Evolutionary conservation across 2,797 vertebrate species (phyloP), one percentile per base, ranked within the genome.

Genomic region (Enteromius paludinosus): DNA sequence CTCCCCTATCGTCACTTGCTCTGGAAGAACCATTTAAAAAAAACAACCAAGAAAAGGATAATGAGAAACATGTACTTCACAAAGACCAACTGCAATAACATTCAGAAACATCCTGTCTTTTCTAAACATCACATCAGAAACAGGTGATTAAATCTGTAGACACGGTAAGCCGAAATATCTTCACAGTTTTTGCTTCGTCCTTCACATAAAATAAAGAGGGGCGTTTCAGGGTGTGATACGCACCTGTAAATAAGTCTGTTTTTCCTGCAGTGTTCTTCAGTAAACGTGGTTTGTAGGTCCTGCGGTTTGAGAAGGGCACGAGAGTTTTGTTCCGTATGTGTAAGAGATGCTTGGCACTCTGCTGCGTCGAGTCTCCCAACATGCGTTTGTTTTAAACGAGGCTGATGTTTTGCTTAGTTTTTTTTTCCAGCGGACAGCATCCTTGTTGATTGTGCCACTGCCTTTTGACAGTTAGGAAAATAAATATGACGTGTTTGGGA

Each of bases 31-130:
- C 86, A 90, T 93, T 90, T 81, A 85, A 89, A 92, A 35, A 90
- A 87, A 75, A 87, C 83, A 80, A 89, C 83, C 5, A 76, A 85
- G 77, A 87, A 92, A 92, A 92, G 75, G 89, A 91, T 87, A 88
- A 93, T 93, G 91, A 91, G 88, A 87, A 93, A 94, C 91, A 87
- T 86, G 94, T 87, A 95, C 92, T 91, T 94, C 94, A 95, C 94
- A 89, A 93, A 92, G 90, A 93, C 94, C 92, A 91, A 90, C 91
- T 92, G 90, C 88, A 89, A 89, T 87, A 92, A 95, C 93, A 93
- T 93, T 93, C 92, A 93, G 87, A 89, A 93, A 92, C 90, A 89
- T 85, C 86, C 52, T 74, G 86, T 89, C 82, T 90, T 90, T 89
- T 89, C 89, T 87, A 91, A 87, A 93, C 89, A 78, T 91, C 92